These are phyloP conservation scores for Lepidurus couesii DNA, from an alignment of 1,140 invertebrate genomes.

Conservation along the genomic window DNA sequence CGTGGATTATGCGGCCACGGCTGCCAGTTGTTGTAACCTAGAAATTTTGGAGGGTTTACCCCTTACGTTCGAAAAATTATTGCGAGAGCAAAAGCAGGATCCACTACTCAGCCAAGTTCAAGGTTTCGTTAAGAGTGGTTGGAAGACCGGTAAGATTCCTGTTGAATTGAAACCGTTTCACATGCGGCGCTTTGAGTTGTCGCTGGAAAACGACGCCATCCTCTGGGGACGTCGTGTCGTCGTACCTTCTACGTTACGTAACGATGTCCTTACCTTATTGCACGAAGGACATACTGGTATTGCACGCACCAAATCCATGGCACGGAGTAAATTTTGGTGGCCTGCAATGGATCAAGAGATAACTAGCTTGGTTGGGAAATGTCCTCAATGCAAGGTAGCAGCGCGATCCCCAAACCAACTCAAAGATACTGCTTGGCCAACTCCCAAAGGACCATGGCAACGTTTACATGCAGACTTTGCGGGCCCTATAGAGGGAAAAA, in stretches of 20 bases:
- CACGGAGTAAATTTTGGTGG: conserved; percentile 52
- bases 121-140: no score
- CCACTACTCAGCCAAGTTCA: no score
- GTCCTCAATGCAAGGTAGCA: conserved; percentile 41
- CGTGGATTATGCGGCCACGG: no score
- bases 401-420: conserved; percentile 37
- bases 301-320: conserved; percentile 51
- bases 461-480: conserved; percentile 50
- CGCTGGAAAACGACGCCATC: background rate
- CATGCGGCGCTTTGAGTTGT: background rate
- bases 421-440: conserved; percentile 41
- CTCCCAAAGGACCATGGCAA: conserved; percentile 44
- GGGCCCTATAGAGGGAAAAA: conserved; percentile 43
- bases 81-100: no score
- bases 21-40: no score
- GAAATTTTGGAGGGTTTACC: no score
- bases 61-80: no score
- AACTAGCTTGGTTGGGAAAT: conserved; percentile 39
- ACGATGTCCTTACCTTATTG: conserved; percentile 43
- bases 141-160: background rate
- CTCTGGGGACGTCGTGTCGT: conserved; percentile 1
- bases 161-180: background rate
- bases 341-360: conserved; percentile 47
- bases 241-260: conserved; percentile 30
- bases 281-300: conserved; percentile 50